A percentile compares a stretch with the other conserved stretches of the same genome.
These are phyloP conservation scores for Heliconius nattereri DNA, from an alignment of 1,140 invertebrate genomes.

Conservation along the genomic window DNA sequence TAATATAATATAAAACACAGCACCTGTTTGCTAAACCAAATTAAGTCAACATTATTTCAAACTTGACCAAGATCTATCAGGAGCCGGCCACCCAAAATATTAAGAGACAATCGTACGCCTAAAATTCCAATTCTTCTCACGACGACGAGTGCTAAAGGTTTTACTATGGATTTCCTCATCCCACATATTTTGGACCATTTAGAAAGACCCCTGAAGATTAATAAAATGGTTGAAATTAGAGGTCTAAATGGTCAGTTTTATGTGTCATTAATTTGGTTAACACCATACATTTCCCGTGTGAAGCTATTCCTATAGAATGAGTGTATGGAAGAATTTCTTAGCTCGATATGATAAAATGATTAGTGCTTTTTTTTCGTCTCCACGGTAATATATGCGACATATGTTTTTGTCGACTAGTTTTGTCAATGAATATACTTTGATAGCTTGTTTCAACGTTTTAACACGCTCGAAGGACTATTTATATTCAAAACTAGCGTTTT, in stretches of 20 bases:
- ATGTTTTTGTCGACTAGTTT: neutral
- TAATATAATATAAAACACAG: too few relatives aligned
- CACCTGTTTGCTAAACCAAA: too few relatives aligned
- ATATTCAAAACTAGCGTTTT: too few relatives aligned
- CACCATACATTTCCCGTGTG: constrained; percentile 67
- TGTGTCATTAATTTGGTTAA: constrained; percentile 68
- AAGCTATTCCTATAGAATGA: constrained; percentile 48
- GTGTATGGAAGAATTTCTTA: constrained; percentile 42
- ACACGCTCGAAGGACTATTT: too few relatives aligned
- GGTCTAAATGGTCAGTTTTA: constrained; percentile 37
- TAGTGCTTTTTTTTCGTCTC: constrained; percentile 10
- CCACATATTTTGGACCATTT: constrained; percentile 46
- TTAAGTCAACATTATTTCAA: neutral
- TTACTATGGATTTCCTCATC: constrained; percentile 53
- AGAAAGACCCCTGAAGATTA: neutral
- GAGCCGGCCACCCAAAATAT: constrained; percentile 32
- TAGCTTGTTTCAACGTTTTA: too few relatives aligned
- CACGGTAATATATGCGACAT: neutral
- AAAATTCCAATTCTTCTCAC: constrained; percentile 50
- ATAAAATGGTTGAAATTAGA: neutral
- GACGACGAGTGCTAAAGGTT: constrained; percentile 49
- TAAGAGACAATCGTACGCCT: constrained; percentile 42
- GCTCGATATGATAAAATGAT: constrained; percentile 47
- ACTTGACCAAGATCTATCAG: constrained; percentile 1
- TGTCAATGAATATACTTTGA: too few relatives aligned